A percentile compares a stretch with the other conserved stretches of the same genome.
phyloP scores from a whole-genome alignment of 64 coral and sea anemone species.

The Stichodactyla mertensii region DNA sequence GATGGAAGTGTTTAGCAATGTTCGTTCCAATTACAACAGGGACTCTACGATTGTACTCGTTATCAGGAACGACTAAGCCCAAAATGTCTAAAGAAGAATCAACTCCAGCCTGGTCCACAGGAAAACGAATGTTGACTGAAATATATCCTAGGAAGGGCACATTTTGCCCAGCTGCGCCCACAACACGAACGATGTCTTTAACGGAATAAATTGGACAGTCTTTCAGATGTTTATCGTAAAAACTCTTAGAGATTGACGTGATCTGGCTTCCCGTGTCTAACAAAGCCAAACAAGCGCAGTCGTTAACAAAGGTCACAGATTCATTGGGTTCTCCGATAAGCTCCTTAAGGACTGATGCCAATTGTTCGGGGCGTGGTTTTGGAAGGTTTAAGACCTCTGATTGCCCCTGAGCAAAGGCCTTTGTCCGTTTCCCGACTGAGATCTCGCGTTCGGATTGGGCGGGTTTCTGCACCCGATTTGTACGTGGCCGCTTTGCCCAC shows the following conservation, averaged over 20 bases:
- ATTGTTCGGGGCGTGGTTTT: neutral
- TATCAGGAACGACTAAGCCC: slow-evolving; percentile 33
- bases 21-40: slow-evolving; percentile 43
- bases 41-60: slow-evolving; percentile 34
- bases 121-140: slow-evolving; percentile 21
- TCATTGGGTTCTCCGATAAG: slow-evolving; percentile 55
- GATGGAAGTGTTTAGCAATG: slow-evolving; percentile 13
- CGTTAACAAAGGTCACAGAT: slow-evolving; percentile 43
- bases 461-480: slow-evolving; percentile 44
- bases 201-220: slow-evolving; percentile 10
- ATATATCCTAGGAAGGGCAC: slow-evolving; percentile 48
- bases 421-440: slow-evolving; percentile 31
- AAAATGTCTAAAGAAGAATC: neutral
- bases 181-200: slow-evolving; percentile 15
- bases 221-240: slow-evolving; percentile 22
- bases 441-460: neutral
- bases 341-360: slow-evolving; percentile 18
- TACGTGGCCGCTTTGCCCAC: slow-evolving; percentile 46
- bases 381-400: slow-evolving; percentile 23
- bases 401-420: slow-evolving; percentile 37
- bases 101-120: slow-evolving; percentile 21
- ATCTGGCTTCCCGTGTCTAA: slow-evolving; percentile 50
- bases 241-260: slow-evolving; percentile 41
- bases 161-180: slow-evolving; percentile 28
- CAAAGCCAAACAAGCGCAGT: slow-evolving; percentile 27